These are phyloP conservation scores for Corythucha ciliata DNA, from an alignment of 2,888 invertebrate species.

Conservation along the genomic window DNA sequence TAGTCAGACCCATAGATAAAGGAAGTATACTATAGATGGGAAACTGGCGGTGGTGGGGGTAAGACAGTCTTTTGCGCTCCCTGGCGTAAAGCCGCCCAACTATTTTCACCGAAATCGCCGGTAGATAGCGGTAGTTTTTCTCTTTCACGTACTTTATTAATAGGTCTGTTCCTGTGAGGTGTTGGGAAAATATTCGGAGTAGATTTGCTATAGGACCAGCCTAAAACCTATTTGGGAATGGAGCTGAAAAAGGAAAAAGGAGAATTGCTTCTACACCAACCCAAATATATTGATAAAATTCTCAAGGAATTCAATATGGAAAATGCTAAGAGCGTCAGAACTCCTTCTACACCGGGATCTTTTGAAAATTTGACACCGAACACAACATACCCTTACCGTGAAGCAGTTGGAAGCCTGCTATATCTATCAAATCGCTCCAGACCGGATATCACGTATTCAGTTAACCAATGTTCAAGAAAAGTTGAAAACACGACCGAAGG, in stretches of 20 bases:
- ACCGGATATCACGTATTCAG: constrained; percentile 27
- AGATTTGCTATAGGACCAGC: no score
- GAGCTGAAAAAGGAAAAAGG: constrained; percentile 24
- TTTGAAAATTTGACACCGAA: background rate
- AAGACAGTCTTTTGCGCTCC: no score
- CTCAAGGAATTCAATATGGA: constrained; percentile 29
- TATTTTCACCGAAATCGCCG: no score
- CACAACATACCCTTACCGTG: constrained; percentile 27
- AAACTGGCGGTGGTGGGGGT: no score
- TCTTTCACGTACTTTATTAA: no score
- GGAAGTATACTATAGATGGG: no score
- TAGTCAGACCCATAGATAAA: no score
- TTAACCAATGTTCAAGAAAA: constrained; percentile 28
- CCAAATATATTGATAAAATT: constrained; percentile 25
- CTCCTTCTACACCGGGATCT: constrained; percentile 12
- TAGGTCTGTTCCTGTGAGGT: no score
- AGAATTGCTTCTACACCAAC: constrained; percentile 23
- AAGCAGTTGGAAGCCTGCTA: constrained; percentile 30
- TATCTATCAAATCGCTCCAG: constrained; percentile 27
- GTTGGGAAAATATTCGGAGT: no score
- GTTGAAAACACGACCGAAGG: constrained; percentile 28
- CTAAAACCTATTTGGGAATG: constrained; percentile 28
- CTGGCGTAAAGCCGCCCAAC: no score
- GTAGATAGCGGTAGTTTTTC: no score
- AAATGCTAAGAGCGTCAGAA: constrained; percentile 22